Evolutionary conservation across 1,140 invertebrate species (phyloP), one percentile per base, ranked within the genome.

Genomic region (Proales similis): DNA sequence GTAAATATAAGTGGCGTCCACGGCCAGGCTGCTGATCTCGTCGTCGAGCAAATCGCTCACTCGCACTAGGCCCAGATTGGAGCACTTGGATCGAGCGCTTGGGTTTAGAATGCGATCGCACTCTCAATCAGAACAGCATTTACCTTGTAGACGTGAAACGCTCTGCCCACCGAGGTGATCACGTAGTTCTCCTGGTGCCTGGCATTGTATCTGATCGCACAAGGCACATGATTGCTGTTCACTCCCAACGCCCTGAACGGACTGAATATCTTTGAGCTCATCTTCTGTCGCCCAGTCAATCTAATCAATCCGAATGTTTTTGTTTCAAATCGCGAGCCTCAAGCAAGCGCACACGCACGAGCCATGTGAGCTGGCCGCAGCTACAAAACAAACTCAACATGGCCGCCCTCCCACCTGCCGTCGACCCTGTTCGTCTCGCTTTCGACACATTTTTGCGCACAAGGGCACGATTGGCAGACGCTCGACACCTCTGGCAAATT

Each of bases 141-240:
- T 70, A 80, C 79, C 27, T 86, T 86, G 71, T 93, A 95, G 0
- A 88, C 90, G 70, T 93, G 88, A 74, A 94, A 94, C 47, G 85
- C 82, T 71, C 84, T 86, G 6, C 90, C 90, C 29, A 91, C 85
- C 71, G 85, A 88, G 7, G 90, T 92, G 33, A 88, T 82, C 17
- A 95, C 81, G 19, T 93, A 78, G 69, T 88, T 87, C 77, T 94
- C 90, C 68, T 88, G 85, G 64, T 88, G 79, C 65, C 81, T 81
- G 69, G 84, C 81, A 48, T 94, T 87, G 72, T 88, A 92, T 64
- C 90, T 80, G 6, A 86, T 82, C 39, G 85, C 81, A 33, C 88
- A 81, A 3, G 90, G 90, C 65, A 94, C 81, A 66, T 90, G 83
- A 75, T 91, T 91, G 72, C 86, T 89, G n/a, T 93, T 87, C 79